Evolutionary conservation across 2,888 invertebrate genomes (phyloP).

Genomic region (Plebejus melissa): DNA sequence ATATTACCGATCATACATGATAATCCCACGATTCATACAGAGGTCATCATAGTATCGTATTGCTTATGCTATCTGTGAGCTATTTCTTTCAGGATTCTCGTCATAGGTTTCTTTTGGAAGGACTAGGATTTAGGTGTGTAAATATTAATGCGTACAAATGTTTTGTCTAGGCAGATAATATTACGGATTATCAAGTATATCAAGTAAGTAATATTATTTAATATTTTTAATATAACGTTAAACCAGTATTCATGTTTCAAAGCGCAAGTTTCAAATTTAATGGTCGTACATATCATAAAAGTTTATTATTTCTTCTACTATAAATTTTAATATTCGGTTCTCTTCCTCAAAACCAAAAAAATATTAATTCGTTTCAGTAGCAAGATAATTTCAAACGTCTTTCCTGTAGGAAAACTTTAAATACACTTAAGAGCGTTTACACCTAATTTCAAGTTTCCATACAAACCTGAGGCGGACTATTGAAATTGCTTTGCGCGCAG

Average conservation of each 20-base stretch:
- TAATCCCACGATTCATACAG: not conserved
- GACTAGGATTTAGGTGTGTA: not conserved
- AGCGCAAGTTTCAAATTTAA: conserved; percentile 6
- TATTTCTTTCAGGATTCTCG: not conserved
- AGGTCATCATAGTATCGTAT: not conserved
- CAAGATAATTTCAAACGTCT: not conserved
- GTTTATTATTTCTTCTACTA: not conserved
- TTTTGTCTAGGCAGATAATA: not conserved
- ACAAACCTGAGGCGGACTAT: too few relatives aligned
- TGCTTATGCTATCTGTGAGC: not conserved
- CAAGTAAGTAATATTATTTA: not conserved
- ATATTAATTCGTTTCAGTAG: not conserved
- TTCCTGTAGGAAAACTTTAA: not conserved
- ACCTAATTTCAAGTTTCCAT: too few relatives aligned
- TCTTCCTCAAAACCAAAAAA: conserved; percentile 10
- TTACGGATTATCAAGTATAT: too few relatives aligned
- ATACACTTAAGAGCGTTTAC: too few relatives aligned
- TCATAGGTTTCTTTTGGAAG: not conserved
- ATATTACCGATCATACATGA: not conserved
- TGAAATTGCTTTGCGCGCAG: too few relatives aligned
- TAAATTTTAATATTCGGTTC: not conserved
- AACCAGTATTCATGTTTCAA: not conserved
- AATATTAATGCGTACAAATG: not conserved
- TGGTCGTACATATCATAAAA: not conserved
- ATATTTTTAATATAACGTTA: not conserved